phyloP scores from a whole-genome alignment of 2,113 vertebrate species.

The Nesogale talazaci region DNA sequence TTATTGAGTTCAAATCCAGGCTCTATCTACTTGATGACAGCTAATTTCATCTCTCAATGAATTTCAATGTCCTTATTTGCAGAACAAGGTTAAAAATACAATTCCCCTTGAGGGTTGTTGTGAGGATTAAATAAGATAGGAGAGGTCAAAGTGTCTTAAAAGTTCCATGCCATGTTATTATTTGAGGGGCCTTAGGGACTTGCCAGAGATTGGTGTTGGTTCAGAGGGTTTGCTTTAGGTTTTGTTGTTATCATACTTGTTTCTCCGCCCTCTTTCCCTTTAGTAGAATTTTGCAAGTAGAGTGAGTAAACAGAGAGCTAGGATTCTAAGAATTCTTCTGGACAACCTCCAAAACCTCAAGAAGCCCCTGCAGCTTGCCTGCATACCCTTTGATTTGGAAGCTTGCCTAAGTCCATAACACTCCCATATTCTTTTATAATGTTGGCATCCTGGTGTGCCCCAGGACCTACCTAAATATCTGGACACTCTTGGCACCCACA shows the following conservation, averaged over 20 bases:
- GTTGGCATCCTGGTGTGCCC: constrained; percentile 42
- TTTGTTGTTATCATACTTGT: constrained; percentile 35
- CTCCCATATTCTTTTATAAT: constrained; percentile 47
- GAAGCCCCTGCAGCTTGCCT: constrained; percentile 13
- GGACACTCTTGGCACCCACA: constrained; percentile 25
- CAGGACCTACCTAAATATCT: constrained; percentile 31
- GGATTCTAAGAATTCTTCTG: constrained; percentile 60
- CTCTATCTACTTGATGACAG: not conserved
- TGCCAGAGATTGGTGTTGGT: not conserved
- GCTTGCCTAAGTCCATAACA: constrained; percentile 4
- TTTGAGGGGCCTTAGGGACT: not conserved
- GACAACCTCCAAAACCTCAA: constrained; percentile 58
- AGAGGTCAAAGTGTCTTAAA: constrained; percentile 38
- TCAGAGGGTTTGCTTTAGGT: constrained; percentile 41
- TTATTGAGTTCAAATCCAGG: constrained; percentile 11
- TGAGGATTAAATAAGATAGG: constrained; percentile 33
- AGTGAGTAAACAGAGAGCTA: constrained; percentile 46
- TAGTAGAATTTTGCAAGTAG: constrained; percentile 51
- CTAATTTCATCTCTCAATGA: constrained; percentile 32
- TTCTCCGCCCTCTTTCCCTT: not conserved
- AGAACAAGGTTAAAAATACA: constrained; percentile 51
- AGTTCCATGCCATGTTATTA: constrained; percentile 28
- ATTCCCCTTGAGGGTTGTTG: not conserved
- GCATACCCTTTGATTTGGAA: constrained; percentile 59
- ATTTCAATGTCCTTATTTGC: constrained; percentile 5